phyloP scores from a whole-genome alignment of 2,888 invertebrate genomes.

The Pseudococcus longispinus region DNA sequence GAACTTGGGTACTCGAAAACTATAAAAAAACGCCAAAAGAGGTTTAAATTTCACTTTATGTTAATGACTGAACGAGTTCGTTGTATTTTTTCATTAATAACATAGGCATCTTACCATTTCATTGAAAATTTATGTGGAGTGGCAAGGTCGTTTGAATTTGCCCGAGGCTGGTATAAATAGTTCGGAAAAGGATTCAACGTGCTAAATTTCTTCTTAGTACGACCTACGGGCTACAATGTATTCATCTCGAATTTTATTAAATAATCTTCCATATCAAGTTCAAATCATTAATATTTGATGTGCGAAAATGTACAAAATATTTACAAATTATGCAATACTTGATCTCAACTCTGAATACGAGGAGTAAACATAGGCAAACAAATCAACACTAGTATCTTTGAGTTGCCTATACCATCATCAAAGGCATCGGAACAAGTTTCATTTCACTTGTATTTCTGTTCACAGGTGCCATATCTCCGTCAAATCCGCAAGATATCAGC shows the following conservation, averaged over 20 bases:
- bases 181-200: not conserved
- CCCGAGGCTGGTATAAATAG: not conserved
- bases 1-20: not conserved
- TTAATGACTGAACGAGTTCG: conserved; percentile 9
- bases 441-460: not conserved
- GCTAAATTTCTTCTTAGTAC: not conserved
- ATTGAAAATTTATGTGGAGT: not conserved
- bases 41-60: conserved; percentile 26
- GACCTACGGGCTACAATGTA: not conserved
- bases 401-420: not conserved
- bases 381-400: not conserved
- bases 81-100: conserved; percentile 36
- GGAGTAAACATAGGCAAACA: not conserved
- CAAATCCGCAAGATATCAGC: not conserved
- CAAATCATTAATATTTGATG: not conserved
- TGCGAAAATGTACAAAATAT: not conserved
- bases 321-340: too few species aligned
- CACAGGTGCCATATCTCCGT: not conserved
- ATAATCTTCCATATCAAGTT: not conserved
- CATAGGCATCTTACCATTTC: conserved; percentile 4
- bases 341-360: not conserved
- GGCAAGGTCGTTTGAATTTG: conserved; percentile 1
- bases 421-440: not conserved
- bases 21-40: not conserved
- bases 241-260: not conserved